Base-by-base conservation (phyloP, 1,140 invertebrate genomes). In the Monomorium pharaonis region DNA sequence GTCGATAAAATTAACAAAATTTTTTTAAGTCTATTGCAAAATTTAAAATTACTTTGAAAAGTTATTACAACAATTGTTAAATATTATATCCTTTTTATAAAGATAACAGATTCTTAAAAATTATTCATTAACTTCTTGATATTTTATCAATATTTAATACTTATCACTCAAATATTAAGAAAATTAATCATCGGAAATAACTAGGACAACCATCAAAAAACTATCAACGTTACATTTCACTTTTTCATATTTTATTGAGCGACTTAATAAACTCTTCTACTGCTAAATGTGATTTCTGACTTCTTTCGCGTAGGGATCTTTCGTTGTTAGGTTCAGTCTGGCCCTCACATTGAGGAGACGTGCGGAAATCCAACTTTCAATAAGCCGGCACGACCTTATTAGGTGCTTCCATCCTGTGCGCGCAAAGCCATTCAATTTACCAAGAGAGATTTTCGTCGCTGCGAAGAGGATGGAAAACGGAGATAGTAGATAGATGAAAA, bases 301-400 rank as follows among this genome's bases (percentile, higher is more conserved):
- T 74, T 83, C 27, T 27, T 83, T 72, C 24, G 37, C 67, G 27
- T 72, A 47, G 16, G 18, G 18, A 21, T 81, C 37, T 47, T 56
- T 51, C 24, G 14, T 21, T 54, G 65, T 72, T 60, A 83, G 12
- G 9, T 83, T 83, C 51, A 58, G 67, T 81, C 51, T 80, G 76
- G 37, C 44, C 42, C 51, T 60, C 37, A 56, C 51, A 72, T 72
- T 56, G 84, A 51, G 44, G 10, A 65, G 54, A 49, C 67, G 33
- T 70, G 44, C 27, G 62, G 72, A 88, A 89, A 89, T 89, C 69
- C 75, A 77, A 86, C 49, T 88, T 86, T 86, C 88, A 89, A 89
- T 89, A 89, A 89, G 81, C 80, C 51, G 21, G 78, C 56, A 87
- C 85, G 88, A 88, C 74, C 88, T 89, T 89, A 89, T 89, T 89